Evolutionary conservation across 2,888 invertebrate species (phyloP), one percentile per base, ranked within the genome.

Genomic region (Hypomecis punctinalis): DNA sequence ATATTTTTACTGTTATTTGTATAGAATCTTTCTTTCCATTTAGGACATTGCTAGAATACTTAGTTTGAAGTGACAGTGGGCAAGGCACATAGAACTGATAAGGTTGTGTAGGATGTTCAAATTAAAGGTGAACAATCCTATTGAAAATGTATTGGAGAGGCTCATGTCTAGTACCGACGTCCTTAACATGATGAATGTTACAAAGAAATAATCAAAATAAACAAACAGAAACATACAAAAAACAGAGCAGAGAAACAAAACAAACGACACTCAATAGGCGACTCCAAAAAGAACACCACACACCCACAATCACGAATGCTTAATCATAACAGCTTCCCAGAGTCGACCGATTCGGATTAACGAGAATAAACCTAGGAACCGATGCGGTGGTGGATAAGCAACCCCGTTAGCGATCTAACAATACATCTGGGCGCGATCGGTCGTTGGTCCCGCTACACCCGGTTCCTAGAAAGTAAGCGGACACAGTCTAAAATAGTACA

Each of bases 401-500:
- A 88, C 88, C 87, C 85, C 86, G 81, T 88, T 88, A 79, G 77
- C 76, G 87, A 85, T 89, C 91, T 92, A 92, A 92, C 92, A 93
- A 93, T 91, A 92, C 87, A 80, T 83, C 71, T 79, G 82, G 65
- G 83, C 81, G 86, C 84, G 88, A 85, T 85, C 89, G 92, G 92
- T 91, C 91, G 90, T 91, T 91, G 91, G 91, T 91, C 92, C 84
- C 91, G 82, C 79, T 80, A 78, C 77, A 83, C 81, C 81, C 84
- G 84, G 82, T 91, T 91, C 91, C 88, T 89, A 93, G 93, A 93
- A 93, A 88, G 91, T 89, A 91, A 91, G 91, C 92, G 91, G 91
- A 92, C 91, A 88, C 91, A 90, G 83, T 86, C 89, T 88, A 90
- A 91, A 92, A 92, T 91, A 91, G 91, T 87, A 84, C n/a, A n/a